phyloP scores from a whole-genome alignment of 2,888 invertebrate species.

The Oeneis ivallda region DNA sequence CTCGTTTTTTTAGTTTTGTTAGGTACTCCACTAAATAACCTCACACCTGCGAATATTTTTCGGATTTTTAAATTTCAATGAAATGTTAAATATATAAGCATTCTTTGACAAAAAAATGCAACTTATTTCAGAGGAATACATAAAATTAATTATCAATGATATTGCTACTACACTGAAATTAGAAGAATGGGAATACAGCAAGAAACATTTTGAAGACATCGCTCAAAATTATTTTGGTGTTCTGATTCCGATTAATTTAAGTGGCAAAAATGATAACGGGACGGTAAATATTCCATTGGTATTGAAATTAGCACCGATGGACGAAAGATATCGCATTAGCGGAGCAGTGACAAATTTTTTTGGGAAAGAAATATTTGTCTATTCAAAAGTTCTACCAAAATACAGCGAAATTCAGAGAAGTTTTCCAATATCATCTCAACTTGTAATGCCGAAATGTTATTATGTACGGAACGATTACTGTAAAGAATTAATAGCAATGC shows the following conservation, averaged over 20 bases:
- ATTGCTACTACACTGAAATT: constrained; percentile 28
- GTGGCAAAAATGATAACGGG: constrained; percentile 43
- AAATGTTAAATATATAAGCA: background rate
- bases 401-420: constrained; percentile 52
- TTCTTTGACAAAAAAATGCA: constrained; percentile 19
- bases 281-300: constrained; percentile 50
- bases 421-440: constrained; percentile 40
- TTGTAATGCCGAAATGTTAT: constrained; percentile 59
- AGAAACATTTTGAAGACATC: constrained; percentile 54
- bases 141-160: constrained; percentile 25
- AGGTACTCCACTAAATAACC: too few species aligned
- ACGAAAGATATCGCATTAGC: constrained; percentile 66
- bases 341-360: constrained; percentile 68
- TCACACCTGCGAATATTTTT: too few species aligned
- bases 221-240: constrained; percentile 74
- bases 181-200: constrained; percentile 48
- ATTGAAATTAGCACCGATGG: constrained; percentile 68
- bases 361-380: constrained; percentile 64
- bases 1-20: too few species aligned
- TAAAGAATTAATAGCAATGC: constrained; percentile 63
- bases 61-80: too few species aligned
- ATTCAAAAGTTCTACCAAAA: constrained; percentile 53
- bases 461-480: constrained; percentile 58
- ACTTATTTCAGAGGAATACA: constrained; percentile 26
- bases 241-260: constrained; percentile 59